Conservation (phyloP, 2,888 invertebrate species). For the Eretmocerus hayati region DNA sequence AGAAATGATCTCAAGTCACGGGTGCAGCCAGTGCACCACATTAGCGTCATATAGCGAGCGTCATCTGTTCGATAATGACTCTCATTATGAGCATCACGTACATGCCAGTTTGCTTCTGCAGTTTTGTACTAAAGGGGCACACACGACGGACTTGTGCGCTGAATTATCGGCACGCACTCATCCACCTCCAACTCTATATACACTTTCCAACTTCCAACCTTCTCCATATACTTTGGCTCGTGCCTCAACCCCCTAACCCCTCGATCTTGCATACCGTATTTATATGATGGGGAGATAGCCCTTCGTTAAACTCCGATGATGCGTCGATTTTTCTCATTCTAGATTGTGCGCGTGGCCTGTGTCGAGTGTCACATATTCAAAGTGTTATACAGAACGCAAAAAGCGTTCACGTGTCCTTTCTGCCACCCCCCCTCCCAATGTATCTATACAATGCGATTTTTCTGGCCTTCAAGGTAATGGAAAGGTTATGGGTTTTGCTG, state of each 20-base stretch:
- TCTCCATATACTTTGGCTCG: no score
- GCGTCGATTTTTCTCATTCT: not conserved
- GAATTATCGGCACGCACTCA: constrained; percentile 42
- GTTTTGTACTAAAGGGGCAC: not conserved
- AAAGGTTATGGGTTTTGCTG: no score
- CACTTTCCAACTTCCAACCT: no score
- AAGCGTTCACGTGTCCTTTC: not conserved
- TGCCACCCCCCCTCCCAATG: not conserved
- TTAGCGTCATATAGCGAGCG: constrained; percentile 28
- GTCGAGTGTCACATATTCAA: not conserved
- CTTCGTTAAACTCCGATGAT: not conserved
- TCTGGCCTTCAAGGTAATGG: no score
- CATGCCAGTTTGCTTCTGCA: not conserved
- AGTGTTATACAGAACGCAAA: not conserved
- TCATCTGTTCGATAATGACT: constrained; percentile 46
- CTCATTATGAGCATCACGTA: constrained; percentile 37
- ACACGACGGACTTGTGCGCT: no score
- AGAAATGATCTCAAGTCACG: no score
- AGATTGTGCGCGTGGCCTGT: not conserved
- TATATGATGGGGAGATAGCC: no score
- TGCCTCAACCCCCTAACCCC: no score
- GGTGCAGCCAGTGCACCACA: constrained; percentile 41
- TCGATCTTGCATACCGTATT: no score
- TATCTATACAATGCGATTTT: no score
- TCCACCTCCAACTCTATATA: no score